Evolutionary conservation across 2,113 vertebrate species (phyloP), one percentile per base, ranked within the genome.

Genomic region (Dicaeum eximium): DNA sequence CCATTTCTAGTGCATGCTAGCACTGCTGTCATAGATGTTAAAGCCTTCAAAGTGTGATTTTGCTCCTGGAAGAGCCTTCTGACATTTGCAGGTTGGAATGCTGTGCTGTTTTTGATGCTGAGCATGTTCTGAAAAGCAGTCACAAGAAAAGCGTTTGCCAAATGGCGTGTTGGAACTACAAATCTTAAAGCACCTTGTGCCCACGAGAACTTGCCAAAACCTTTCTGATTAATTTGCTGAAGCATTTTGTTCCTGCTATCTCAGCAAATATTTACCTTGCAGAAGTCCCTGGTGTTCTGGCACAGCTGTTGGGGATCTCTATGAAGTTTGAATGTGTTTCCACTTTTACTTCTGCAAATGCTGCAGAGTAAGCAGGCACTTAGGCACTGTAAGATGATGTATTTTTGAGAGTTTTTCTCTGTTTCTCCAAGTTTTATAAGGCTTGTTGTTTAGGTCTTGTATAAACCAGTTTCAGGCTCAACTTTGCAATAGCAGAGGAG

Each of bases 261-360:
- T 95, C 86, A 90, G 82, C 53, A 85, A 92, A 78, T 89, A 90
- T 87, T 87, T 84, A 62, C 28, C 53, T 90, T 75, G 66, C 57
- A 82, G 61, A 53, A 80, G 51, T 83, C 75, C 33, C 44, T 80
- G 69, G 15, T 80, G 51, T 19, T 73, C 64, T 83, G 60, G 30
- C 13, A 47, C 10, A 2, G 45, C 24, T 91, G 21, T 19, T 80
- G 37, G 54, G 40, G 31, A 54, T 69, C 45, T 44, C 37, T 65
- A 1, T 65, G 64, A 80, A 48, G 37, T 69, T 57, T 80, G 21
- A 61, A 64, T 3, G 9, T 12, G 8, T 75, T 86, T 77, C 11
- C 10, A 3, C 42, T 73, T 57, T 51, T 38, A 4, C 6, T 70
- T 53, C 86, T 67, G 44, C 35, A 72, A 51, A 58, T 48, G 53